These are phyloP conservation scores for Idaea aversata DNA, from an alignment of 2,888 invertebrate species.

Conservation along the genomic window DNA sequence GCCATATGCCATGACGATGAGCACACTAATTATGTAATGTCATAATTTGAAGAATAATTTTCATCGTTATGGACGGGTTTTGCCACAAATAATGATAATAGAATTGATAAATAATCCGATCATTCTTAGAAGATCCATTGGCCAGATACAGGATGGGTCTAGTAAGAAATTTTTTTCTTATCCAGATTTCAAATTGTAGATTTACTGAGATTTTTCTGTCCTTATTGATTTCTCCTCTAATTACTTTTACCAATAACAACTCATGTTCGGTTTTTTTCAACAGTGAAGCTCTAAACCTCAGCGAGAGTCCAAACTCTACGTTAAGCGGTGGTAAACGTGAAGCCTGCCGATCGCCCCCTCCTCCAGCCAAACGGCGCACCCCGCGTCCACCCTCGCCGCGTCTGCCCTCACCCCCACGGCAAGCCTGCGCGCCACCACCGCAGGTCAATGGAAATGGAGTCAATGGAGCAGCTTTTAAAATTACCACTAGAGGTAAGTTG, in stretches of 20 bases:
- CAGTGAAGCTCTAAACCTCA: constrained; percentile 92
- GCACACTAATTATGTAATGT: no score
- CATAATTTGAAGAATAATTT: no score
- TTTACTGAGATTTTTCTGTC: no score
- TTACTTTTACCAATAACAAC: neutral
- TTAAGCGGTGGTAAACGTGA: constrained; percentile 65
- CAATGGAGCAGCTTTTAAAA: constrained; percentile 89
- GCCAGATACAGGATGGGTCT: no score
- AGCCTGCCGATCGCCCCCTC: constrained; percentile 78
- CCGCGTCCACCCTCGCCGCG: constrained; percentile 58
- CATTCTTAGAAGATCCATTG: no score
- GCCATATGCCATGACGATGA: no score
- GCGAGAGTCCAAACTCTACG: constrained; percentile 80
- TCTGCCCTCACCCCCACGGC: constrained; percentile 41
- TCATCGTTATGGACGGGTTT: no score
- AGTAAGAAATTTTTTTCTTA: no score
- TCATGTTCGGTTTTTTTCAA: constrained; percentile 23
- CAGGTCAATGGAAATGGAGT: constrained; percentile 33
- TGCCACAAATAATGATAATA: no score
- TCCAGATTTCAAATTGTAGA: no score
- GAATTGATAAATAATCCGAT: no score
- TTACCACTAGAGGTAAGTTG: constrained; percentile 87
- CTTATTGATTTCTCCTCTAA: no score
- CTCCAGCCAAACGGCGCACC: constrained; percentile 81
- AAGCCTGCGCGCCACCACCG: constrained; percentile 32